These are phyloP conservation scores for Ophion slaviceki DNA, from an alignment of 2,888 invertebrate species.

Conservation along the genomic window DNA sequence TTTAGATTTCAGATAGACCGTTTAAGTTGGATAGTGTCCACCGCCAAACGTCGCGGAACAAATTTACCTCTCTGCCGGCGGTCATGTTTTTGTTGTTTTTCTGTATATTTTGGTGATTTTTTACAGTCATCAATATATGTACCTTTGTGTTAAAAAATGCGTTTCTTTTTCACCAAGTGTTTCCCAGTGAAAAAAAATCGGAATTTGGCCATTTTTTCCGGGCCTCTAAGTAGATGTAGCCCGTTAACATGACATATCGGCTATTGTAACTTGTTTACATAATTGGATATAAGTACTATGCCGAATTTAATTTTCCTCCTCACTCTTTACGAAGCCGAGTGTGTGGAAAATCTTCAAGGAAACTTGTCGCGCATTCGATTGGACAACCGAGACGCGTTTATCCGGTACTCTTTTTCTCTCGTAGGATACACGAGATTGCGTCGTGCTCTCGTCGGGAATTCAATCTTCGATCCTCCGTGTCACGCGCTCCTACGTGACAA, in stretches of 20 bases:
- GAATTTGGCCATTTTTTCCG: background rate
- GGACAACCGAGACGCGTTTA: slow-evolving; percentile 22
- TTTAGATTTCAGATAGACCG: too few relatives aligned
- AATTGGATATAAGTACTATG: background rate
- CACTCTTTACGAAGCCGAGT: slow-evolving; percentile 1
- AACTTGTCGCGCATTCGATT: slow-evolving; percentile 36
- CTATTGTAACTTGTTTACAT: slow-evolving; percentile 43
- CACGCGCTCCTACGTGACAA: slow-evolving; percentile 44
- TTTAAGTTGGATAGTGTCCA: too few relatives aligned
- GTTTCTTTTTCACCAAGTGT: too few relatives aligned
- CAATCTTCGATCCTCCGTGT: slow-evolving; percentile 22
- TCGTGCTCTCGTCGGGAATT: background rate
- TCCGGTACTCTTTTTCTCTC: background rate
- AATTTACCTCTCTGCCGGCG: too few relatives aligned
- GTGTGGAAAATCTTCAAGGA: slow-evolving; percentile 40
- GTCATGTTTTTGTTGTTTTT: too few relatives aligned
- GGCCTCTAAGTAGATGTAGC: too few relatives aligned
- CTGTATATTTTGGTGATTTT: too few relatives aligned
- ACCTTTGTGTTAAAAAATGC: too few relatives aligned
- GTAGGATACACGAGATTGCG: background rate
- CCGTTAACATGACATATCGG: background rate
- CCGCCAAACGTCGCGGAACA: too few relatives aligned
- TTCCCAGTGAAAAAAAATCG: too few relatives aligned
- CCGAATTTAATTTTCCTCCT: background rate
- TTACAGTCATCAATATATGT: too few relatives aligned